These are phyloP conservation scores for Tonatia bakeri DNA, from an alignment of 2,113 vertebrate genomes.

Conservation along the genomic window DNA sequence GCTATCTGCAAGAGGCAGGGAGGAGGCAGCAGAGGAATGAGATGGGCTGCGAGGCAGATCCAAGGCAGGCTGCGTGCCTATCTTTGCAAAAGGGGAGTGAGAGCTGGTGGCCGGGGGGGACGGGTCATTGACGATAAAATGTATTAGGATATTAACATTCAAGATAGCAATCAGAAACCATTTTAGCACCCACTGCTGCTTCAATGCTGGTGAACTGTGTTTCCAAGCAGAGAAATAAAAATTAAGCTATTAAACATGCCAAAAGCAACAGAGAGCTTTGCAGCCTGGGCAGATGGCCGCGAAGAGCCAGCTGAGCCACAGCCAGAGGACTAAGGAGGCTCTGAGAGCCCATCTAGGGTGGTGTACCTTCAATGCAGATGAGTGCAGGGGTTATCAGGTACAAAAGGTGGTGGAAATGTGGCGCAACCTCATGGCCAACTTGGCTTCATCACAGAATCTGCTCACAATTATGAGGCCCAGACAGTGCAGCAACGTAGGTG, in stretches of 20 bases:
- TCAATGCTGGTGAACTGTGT: not conserved
- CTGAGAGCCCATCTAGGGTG: not conserved
- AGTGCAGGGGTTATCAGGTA: not conserved
- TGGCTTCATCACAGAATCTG: not conserved
- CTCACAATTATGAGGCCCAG: not conserved
- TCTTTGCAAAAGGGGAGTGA: conserved; percentile 40
- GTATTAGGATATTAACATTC: conserved; percentile 75
- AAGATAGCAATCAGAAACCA: conserved; percentile 72
- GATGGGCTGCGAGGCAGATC: not conserved
- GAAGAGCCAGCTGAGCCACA: not conserved
- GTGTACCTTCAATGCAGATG: not conserved
- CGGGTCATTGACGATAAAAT: conserved; percentile 62
- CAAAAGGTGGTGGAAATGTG: not conserved
- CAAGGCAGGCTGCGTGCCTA: conserved; percentile 37
- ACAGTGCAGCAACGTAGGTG: not conserved
- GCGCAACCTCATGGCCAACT: not conserved
- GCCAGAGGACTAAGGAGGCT: not conserved
- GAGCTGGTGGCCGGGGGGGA: conserved; percentile 20
- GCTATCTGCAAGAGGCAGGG: conserved; percentile 56
- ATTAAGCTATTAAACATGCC: conserved; percentile 68
- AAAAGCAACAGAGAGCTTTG: conserved; percentile 57
- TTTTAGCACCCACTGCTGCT: conserved; percentile 47
- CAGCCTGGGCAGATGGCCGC: conserved; percentile 56
- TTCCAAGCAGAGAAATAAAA: conserved; percentile 61
- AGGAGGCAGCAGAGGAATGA: conserved; percentile 14